phyloP scores from a whole-genome alignment of 1,140 invertebrate species.

The Homalodisca vitripennis region DNA sequence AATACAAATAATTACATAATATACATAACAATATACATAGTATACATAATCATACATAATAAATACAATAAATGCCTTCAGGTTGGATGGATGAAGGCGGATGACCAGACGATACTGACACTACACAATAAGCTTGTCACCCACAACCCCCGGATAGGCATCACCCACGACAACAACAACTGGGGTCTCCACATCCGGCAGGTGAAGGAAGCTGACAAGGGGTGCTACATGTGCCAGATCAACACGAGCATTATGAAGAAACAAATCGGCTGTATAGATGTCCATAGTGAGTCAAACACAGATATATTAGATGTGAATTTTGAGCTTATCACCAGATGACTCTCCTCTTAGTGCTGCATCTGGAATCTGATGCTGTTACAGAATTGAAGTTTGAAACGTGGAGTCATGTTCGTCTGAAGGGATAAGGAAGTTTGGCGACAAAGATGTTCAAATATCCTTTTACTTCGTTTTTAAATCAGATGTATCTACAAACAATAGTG shows the following conservation, averaged over 20 bases:
- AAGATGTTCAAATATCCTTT: too few species aligned
- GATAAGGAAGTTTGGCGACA: too few species aligned
- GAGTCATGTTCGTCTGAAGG: too few species aligned
- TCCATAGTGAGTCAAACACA: slow-evolving; percentile 48
- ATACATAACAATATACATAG: too few species aligned
- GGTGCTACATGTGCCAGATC: slow-evolving; percentile 83
- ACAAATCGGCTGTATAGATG: slow-evolving; percentile 83
- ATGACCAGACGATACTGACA: slow-evolving; percentile 85
- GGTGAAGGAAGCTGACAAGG: slow-evolving; percentile 67
- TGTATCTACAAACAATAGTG: too few species aligned
- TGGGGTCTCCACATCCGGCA: slow-evolving; percentile 77
- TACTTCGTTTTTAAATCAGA: too few species aligned
- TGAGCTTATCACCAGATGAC: too few species aligned
- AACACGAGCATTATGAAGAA: slow-evolving; percentile 88
- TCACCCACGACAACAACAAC: slow-evolving; percentile 68
- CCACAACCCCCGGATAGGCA: slow-evolving; percentile 78
- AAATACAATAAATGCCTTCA: slow-evolving; percentile 46
- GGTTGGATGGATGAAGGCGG: slow-evolving; percentile 87
- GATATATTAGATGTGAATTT: too few species aligned
- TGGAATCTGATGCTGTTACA: too few species aligned
- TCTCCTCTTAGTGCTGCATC: too few species aligned
- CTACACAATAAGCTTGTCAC: slow-evolving; percentile 84
- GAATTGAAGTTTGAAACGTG: too few species aligned
- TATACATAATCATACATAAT: background rate
- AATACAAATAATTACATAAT: too few species aligned